Base-by-base conservation (phyloP, 2,888 invertebrate species). In the Congeria kusceri region DNA sequence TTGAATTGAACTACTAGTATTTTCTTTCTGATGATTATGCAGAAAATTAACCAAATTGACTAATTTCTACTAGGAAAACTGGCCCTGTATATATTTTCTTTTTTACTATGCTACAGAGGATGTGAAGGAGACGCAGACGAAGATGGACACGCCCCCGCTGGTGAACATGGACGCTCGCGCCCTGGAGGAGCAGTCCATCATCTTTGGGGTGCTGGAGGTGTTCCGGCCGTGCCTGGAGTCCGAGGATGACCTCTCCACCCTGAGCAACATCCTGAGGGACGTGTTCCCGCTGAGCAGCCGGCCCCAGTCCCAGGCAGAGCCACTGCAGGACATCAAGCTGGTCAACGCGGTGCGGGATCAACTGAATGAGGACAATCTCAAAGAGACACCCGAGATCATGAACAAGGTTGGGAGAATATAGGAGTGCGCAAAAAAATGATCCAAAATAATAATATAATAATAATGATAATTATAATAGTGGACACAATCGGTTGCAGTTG, bases 271-370 rank as follows among this genome's bases (percentile, higher is more conserved):
- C 13, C 77, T 93, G 59, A 81, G 89, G 5, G 92, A 92, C 59
- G 80, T 91, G 11, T 93, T 93, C 86, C 92, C 92, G 0, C 77
- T 83, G 32, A 84, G 88, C 61, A 63, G 85, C 15, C 64, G 84
- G 11, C 74, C 83, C 0, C 85, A 86, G 39, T 80, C 86, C 32
- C 70, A 80, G 3, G 79, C 79, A 3, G 77, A 77, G 39, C 81
- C 85, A 28, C 71, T 75, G n/a, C 78, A 86, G 46, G 86, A 88
- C 32, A 83, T 83, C 0, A 85, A 86, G 32, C 79, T 93, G n/a
- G 80, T 88, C 39, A 83, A 83, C 53, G 89, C 90, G 44, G 83
- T 93, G 20, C 71, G 87, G 56, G 91, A 92, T 56, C 91, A 92
- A 77, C 86, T 92, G 70, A 88, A 83, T 69, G 90, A 91, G 64